A percentile compares a stretch with the other conserved stretches of the same genome.
These are phyloP conservation scores for Ploceus nigricollis DNA, from an alignment of 2,113 vertebrate species.

Conservation along the genomic window DNA sequence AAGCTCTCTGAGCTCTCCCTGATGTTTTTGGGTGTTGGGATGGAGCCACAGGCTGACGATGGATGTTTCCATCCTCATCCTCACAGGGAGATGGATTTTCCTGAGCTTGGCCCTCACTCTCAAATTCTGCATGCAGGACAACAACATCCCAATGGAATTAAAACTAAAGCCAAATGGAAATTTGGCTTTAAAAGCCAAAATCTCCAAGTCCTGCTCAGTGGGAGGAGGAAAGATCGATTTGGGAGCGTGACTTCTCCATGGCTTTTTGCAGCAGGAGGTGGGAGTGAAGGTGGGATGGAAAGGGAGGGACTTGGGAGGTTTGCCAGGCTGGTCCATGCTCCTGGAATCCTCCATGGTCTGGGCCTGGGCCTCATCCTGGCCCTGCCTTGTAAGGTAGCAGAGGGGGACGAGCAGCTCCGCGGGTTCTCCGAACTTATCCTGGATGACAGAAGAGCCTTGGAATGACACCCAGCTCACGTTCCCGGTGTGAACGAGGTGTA, in stretches of 20 bases:
- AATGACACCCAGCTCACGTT: constrained; percentile 9
- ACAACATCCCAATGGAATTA: neutral
- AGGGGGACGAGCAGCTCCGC: neutral
- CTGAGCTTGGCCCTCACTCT: neutral
- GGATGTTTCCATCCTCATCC: neutral
- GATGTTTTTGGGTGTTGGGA: neutral
- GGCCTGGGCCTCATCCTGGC: neutral
- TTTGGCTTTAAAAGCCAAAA: neutral
- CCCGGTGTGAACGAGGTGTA: constrained; percentile 28
- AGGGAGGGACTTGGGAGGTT: neutral
- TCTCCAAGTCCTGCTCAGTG: neutral
- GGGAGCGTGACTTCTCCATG: rapidly evolving
- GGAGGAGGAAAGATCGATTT: neutral
- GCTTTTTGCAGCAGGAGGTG: rapidly evolving
- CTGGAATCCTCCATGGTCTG: neutral
- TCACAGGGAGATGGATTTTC: neutral
- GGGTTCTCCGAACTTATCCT: neutral
- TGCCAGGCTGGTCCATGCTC: neutral
- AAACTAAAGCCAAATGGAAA: neutral
- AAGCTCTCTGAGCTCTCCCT: neutral
- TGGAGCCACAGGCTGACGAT: neutral
- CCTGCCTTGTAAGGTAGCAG: constrained; percentile 43
- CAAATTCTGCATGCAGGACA: neutral
- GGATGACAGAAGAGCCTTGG: constrained; percentile 36
- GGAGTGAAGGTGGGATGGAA: neutral